phyloP scores from a whole-genome alignment of 2,113 vertebrate species.

The Orycteropus afer region DNA sequence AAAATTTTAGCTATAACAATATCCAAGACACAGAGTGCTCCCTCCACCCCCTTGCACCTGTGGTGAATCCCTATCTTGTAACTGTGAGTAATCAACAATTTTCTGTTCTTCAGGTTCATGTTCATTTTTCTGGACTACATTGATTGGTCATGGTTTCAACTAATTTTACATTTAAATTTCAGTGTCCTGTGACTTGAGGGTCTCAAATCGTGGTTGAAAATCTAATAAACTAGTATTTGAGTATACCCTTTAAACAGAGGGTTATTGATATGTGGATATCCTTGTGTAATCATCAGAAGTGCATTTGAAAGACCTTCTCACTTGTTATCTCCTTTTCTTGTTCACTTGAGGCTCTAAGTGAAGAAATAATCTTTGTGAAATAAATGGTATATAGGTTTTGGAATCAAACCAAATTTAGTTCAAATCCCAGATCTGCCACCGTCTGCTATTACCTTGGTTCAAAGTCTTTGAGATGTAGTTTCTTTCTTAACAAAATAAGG shows the following conservation, averaged over 20 bases:
- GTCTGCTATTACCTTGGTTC: neutral
- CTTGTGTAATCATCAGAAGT: neutral
- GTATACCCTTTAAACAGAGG: neutral
- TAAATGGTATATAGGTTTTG: neutral
- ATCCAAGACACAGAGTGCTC: neutral
- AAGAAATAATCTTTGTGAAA: neutral
- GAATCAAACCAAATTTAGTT: conserved; percentile 17
- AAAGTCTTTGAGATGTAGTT: neutral
- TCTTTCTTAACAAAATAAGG: neutral
- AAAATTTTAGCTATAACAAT: neutral
- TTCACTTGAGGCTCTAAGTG: neutral
- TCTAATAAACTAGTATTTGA: neutral
- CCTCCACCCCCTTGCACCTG: neutral
- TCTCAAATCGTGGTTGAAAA: neutral
- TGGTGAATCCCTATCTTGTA: neutral
- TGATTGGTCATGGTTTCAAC: neutral
- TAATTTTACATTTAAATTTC: conserved; percentile 11
- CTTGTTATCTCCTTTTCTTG: neutral
- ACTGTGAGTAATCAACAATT: neutral
- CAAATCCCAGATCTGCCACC: neutral
- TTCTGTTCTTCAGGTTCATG: neutral
- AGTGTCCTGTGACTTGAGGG: neutral
- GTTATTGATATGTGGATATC: neutral
- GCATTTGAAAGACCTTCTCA: neutral
- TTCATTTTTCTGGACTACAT: neutral